Evolutionary conservation across 2,113 vertebrate genomes (phyloP), one percentile per base, ranked within the genome.

Genomic region (Cyanocitta stelleri): DNA sequence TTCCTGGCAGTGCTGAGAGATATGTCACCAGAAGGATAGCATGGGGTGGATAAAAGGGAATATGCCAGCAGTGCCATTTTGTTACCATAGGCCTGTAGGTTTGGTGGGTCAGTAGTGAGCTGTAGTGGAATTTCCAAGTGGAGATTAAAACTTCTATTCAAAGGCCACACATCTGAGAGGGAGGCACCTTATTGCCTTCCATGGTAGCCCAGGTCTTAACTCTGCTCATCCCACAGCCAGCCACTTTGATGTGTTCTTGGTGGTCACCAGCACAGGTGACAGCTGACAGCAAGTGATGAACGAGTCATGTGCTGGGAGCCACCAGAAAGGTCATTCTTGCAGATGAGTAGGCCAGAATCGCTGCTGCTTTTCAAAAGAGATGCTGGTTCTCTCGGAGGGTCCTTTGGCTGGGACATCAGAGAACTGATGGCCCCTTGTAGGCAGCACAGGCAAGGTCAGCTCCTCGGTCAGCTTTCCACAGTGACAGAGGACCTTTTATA

Each of bases 301-400:
- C 0, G 0, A 39, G 19, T 58, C 18, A 4, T 2, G 1, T 89
- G 29, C 43, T 10, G 12, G 23, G 18, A 78, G 81, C 77, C 56
- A 74, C 43, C n/a, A 77, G 68, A 39, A 73, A 17, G 68, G 64
- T 58, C 4, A 4, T 52, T 56, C 51, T 30, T 43, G 16, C 19
- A 23, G 55, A 35, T 0, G 0, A 52, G 21, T 7, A 55, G 69
- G 27, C 32, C 55, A 75, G 66, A 75, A 67, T 56, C 0, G 0
- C 43, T 3, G 3, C 39, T 75, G 35, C 56, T 82, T 87, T 74
- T 83, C 51, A 52, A 73, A 56, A 73, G 79, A 46, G 51, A 6
- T 77, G 17, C 27, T 46, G n/a, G 32, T 77, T 86, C 54, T 77
- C 55, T 37, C 1, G 3, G 52, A 74, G 27, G 12, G 23, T 63